phyloP scores from a whole-genome alignment of 1,140 invertebrate genomes.

The Leptinotarsa defecta region DNA sequence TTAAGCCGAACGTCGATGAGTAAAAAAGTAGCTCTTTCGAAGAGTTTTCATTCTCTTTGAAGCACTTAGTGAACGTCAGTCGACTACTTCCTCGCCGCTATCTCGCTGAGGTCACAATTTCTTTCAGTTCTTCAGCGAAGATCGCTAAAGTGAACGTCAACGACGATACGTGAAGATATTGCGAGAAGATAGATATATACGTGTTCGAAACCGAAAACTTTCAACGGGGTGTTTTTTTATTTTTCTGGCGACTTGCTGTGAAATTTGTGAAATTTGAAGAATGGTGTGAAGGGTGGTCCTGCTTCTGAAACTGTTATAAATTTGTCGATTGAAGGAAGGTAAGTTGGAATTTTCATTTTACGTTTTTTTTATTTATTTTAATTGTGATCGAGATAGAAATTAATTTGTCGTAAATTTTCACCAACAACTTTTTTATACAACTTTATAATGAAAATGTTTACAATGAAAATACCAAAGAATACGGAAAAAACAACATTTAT shows the following conservation, averaged over 20 bases:
- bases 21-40: neutral
- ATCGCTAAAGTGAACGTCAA: constrained; percentile 2
- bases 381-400: no score
- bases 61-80: neutral
- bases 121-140: neutral
- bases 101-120: neutral
- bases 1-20: neutral
- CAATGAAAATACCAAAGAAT: no score
- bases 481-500: no score
- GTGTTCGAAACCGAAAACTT: neutral
- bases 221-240: neutral
- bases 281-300: neutral
- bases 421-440: no score
- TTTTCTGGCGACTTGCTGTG: neutral
- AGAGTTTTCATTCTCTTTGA: neutral
- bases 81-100: neutral
- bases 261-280: neutral
- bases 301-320: neutral
- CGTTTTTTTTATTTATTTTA: neutral
- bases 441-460: no score
- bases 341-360: neutral
- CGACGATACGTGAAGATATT: neutral
- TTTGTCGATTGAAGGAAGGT: neutral
- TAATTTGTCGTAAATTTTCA: no score
- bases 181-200: neutral